Evolutionary conservation across 2,113 vertebrate species (phyloP).

Genomic region (Nipponia nippon): DNA sequence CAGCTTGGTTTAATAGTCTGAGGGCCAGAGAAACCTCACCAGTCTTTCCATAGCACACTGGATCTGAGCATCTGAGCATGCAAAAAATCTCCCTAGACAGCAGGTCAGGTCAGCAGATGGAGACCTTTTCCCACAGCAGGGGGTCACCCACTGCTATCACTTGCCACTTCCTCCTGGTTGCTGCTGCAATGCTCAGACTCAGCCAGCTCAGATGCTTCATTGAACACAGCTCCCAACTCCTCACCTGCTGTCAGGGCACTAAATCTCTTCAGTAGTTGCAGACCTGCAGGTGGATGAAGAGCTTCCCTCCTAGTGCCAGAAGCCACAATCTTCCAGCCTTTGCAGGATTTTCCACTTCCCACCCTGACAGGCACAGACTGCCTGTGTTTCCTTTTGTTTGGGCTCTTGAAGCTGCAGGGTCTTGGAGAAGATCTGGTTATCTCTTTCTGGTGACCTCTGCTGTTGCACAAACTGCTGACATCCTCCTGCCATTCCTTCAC

Average conservation of each 20-base stretch:
- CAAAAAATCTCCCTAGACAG: neutral
- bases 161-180: neutral
- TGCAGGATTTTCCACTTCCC: neutral
- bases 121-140: neutral
- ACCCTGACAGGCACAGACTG: neutral
- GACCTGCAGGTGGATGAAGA: neutral
- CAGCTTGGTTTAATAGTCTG: neutral
- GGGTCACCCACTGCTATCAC: neutral
- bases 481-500: neutral
- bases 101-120: neutral
- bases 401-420: neutral
- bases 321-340: neutral
- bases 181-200: neutral
- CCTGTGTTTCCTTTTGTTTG: neutral
- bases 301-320: neutral
- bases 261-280: neutral
- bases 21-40: neutral
- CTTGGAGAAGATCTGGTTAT: neutral
- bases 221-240: neutral
- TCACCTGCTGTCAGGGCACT: neutral
- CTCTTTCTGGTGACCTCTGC: neutral
- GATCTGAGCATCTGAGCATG: neutral
- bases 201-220: neutral
- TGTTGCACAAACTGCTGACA: neutral
- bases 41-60: neutral